Conservation (phyloP, 1,140 invertebrate genomes). For the Pseudomyrmex cubaensis region DNA sequence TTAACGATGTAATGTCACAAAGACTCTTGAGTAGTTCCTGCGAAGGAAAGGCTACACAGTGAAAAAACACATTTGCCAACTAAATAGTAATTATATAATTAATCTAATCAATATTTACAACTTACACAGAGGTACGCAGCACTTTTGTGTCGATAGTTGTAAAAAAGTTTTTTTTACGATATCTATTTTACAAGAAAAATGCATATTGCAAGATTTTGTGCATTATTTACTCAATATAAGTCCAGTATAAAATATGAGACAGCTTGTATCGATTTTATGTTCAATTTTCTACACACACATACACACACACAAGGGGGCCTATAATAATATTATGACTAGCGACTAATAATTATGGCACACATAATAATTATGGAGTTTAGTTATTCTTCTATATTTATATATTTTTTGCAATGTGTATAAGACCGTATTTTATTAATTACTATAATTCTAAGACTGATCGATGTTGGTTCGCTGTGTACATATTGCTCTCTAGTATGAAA, state of each 20-base stretch:
- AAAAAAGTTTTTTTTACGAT: slow-evolving; percentile 78
- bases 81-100: slow-evolving; percentile 79
- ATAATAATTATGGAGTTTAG: slow-evolving; percentile 79
- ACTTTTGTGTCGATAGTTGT: slow-evolving; percentile 79
- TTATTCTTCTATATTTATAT: slow-evolving; percentile 84
- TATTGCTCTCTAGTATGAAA: slow-evolving; percentile 73
- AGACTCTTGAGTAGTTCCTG: slow-evolving; percentile 68
- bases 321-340: slow-evolving; percentile 73
- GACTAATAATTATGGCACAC: slow-evolving; percentile 63
- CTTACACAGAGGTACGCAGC: slow-evolving; percentile 63
- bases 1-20: slow-evolving; percentile 68
- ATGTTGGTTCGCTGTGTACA: slow-evolving; percentile 79
- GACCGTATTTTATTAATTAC: slow-evolving; percentile 80
- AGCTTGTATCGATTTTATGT: slow-evolving; percentile 67
- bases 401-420: slow-evolving; percentile 81
- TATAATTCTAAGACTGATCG: slow-evolving; percentile 83
- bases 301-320: slow-evolving; percentile 67
- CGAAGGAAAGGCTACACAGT: slow-evolving; percentile 65
- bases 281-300: slow-evolving; percentile 54
- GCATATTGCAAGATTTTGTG: slow-evolving; percentile 67
- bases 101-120: slow-evolving; percentile 74
- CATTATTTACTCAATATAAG: slow-evolving; percentile 68
- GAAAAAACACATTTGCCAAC: slow-evolving; percentile 80
- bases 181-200: slow-evolving; percentile 77
- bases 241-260: slow-evolving; percentile 50